Percentiles rank a stretch among this genome's conserved stretches.
Evolutionary conservation across 1,140 invertebrate species (phyloP).

Genomic region (Melipona quadrifasciata): DNA sequence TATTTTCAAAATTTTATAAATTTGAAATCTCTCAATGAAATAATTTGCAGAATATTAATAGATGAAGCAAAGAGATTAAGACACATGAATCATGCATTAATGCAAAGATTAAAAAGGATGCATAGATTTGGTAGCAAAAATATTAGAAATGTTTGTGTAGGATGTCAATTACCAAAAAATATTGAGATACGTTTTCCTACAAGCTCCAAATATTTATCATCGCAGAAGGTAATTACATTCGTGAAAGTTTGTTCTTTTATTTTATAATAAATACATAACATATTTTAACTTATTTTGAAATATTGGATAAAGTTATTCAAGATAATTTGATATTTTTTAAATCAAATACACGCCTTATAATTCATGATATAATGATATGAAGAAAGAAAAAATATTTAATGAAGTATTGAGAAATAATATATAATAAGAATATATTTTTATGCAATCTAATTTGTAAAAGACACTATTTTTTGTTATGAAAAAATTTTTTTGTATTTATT

Average conservation of each 20-base stretch:
- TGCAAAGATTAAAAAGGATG: constrained; percentile 64
- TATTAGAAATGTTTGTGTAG: constrained; percentile 45
- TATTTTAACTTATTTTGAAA: neutral
- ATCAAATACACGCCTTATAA: neutral
- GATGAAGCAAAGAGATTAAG: constrained; percentile 60
- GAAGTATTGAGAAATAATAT: neutral
- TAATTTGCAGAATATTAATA: constrained; percentile 62
- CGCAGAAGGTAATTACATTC: constrained; percentile 37
- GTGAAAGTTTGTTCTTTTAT: neutral
- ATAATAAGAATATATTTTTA: neutral
- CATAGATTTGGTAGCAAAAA: constrained; percentile 51
- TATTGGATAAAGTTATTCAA: neutral
- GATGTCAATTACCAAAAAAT: constrained; percentile 43
- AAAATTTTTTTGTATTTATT: neutral
- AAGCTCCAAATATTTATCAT: constrained; percentile 23
- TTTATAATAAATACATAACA: neutral
- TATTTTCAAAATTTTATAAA: neutral
- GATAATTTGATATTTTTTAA: neutral
- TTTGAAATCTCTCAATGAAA: constrained; percentile 5
- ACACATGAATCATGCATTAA: constrained; percentile 59
- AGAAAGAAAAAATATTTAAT: neutral
- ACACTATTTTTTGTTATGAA: neutral
- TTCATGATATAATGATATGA: neutral
- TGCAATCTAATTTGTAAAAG: neutral
- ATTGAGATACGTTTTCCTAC: constrained; percentile 15